Evolutionary conservation across 2,888 invertebrate species (phyloP).

Genomic region (Cerceris rybyensis): DNA sequence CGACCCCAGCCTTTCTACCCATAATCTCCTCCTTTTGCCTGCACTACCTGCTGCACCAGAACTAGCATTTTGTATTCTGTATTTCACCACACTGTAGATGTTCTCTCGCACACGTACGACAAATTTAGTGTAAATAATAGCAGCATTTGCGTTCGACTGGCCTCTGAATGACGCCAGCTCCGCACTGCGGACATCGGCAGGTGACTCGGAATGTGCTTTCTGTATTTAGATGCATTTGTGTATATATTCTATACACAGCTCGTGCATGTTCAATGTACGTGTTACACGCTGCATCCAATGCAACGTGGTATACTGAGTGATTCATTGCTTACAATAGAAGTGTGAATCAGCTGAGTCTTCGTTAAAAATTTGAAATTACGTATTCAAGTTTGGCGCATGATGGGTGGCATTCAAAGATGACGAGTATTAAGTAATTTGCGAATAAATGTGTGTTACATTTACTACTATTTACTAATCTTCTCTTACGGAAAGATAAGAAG

Average conservation of each 20-base stretch:
- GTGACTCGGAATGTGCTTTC: background rate
- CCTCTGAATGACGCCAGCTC: conserved; percentile 3
- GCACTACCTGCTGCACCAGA: conserved; percentile 9
- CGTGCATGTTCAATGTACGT: background rate
- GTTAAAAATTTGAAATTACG: too few species aligned
- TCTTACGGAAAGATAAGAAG: too few species aligned
- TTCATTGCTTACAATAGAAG: too few species aligned
- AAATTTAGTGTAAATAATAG: conserved; percentile 79
- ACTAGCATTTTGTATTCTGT: conserved; percentile 73
- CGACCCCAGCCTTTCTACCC: background rate
- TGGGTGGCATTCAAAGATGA: too few species aligned
- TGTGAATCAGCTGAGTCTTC: too few species aligned
- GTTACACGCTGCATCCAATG: too few species aligned
- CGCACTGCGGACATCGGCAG: conserved; percentile 27
- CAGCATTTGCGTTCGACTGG: conserved; percentile 67
- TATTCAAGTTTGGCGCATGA: too few species aligned
- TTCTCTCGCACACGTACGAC: conserved; percentile 57
- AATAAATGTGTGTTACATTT: too few species aligned
- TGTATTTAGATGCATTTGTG: background rate
- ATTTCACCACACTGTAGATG: conserved; percentile 65
- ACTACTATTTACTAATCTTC: too few species aligned
- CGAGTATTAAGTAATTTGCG: too few species aligned
- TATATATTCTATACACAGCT: background rate
- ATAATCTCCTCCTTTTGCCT: conserved; percentile 1
- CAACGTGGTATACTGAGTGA: too few species aligned